A percentile compares a stretch with the other conserved stretches of the same genome.
Evolutionary conservation across 1,140 invertebrate species (phyloP).

Genomic region (Sipha flava): DNA sequence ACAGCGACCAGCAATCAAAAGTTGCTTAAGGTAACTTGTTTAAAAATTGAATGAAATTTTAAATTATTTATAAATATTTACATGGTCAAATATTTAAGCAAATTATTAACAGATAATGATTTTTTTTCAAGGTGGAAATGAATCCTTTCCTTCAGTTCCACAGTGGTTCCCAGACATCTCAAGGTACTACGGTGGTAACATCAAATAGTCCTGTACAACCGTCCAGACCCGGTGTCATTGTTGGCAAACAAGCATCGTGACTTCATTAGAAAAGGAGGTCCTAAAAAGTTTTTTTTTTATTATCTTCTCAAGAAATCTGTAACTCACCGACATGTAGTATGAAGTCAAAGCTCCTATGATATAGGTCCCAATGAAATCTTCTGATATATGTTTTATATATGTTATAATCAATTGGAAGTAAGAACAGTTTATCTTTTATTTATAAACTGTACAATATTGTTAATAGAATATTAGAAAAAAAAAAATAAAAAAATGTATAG

Average conservation of each 20-base stretch:
- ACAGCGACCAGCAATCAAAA: constrained; percentile 37
- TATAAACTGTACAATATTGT: not conserved
- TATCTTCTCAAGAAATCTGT: not conserved
- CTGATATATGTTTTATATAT: not conserved
- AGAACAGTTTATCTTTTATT: not conserved
- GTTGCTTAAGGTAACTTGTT: not conserved
- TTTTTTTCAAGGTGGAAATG: constrained; percentile 53
- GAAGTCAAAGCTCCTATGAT: not conserved
- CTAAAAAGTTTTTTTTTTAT: not conserved
- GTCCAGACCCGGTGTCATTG: constrained; percentile 73
- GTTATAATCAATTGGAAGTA: not conserved
- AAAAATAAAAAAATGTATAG: not conserved
- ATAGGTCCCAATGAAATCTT: not conserved
- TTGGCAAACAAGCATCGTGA: constrained; percentile 72
- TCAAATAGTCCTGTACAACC: constrained; percentile 48
- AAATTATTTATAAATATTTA: constrained; percentile 19
- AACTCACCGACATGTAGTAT: not conserved
- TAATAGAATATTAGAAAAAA: not conserved
- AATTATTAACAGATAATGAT: no score
- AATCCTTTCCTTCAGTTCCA: constrained; percentile 57
- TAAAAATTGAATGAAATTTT: not conserved
- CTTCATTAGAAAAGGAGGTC: constrained; percentile 36
- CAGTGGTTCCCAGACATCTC: constrained; percentile 38
- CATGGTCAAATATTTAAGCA: no score
- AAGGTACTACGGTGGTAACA: constrained; percentile 37